phyloP scores from a whole-genome alignment of 2,888 invertebrate genomes.

The Tholera decimalis region DNA sequence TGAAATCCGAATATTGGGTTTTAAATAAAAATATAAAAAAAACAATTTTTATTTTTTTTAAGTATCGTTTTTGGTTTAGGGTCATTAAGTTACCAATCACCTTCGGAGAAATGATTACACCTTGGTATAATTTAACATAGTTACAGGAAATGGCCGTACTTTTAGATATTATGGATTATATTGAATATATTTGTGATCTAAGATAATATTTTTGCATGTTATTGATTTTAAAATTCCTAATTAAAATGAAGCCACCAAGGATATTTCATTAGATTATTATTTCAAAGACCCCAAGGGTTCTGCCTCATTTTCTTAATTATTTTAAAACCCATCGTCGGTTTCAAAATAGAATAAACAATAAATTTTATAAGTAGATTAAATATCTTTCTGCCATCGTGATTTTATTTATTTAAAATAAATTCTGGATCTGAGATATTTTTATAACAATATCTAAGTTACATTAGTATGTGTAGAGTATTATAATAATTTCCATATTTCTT shows the following conservation, averaged over 20 bases:
- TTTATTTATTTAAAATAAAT: background rate
- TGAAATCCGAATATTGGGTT: conserved; percentile 7
- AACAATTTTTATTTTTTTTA: background rate
- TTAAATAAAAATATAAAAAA: background rate
- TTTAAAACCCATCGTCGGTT: background rate
- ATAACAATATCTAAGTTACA: background rate
- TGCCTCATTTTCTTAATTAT: background rate
- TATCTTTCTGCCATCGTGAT: no score
- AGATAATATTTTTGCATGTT: no score
- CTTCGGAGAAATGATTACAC: background rate
- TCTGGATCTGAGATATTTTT: background rate
- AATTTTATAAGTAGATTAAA: background rate
- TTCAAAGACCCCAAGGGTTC: background rate
- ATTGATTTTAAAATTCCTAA: no score
- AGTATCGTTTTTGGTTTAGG: background rate
- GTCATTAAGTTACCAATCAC: background rate
- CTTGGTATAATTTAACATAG: background rate
- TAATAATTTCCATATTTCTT: background rate
- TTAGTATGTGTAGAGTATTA: background rate
- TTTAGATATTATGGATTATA: background rate
- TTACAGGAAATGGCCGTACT: background rate
- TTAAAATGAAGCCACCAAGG: background rate
- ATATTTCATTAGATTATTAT: background rate
- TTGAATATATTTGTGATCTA: no score
- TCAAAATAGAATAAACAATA: background rate